These are phyloP conservation scores for Tupaia tana DNA, from an alignment of 2,113 vertebrate genomes.

Conservation along the genomic window DNA sequence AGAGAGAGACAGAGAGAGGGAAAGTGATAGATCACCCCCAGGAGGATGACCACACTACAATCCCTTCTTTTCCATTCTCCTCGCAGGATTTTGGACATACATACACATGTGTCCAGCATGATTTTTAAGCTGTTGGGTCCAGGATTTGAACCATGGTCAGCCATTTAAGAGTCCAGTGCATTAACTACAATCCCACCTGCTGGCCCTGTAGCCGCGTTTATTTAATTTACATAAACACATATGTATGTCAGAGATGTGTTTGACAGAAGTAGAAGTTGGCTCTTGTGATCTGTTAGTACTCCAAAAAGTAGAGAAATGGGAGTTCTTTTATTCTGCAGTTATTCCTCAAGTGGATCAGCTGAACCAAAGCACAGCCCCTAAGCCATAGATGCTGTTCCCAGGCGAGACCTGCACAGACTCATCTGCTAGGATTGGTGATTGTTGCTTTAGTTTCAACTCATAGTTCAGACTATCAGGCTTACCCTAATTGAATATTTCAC, in stretches of 20 bases:
- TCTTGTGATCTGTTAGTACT: not conserved
- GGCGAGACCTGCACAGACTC: not conserved
- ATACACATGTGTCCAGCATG: too few relatives aligned
- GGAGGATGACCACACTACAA: too few relatives aligned
- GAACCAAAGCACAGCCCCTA: not conserved
- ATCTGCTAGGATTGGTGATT: constrained; percentile 24
- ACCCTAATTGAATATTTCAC: constrained; percentile 62
- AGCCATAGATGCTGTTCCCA: too few relatives aligned
- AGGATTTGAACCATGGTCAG: too few relatives aligned
- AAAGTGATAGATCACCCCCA: too few relatives aligned
- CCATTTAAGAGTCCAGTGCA: too few relatives aligned
- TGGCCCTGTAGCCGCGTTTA: not conserved
- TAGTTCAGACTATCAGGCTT: constrained; percentile 58
- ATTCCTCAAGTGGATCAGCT: not conserved
- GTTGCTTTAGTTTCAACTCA: constrained; percentile 46
- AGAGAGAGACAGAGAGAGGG: too few relatives aligned
- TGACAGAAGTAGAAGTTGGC: not conserved
- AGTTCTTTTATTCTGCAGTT: not conserved
- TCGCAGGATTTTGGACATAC: too few relatives aligned
- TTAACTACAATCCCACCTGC: too few relatives aligned
- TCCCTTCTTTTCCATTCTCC: too few relatives aligned
- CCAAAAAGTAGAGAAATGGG: not conserved
- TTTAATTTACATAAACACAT: not conserved
- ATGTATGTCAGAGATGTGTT: not conserved
- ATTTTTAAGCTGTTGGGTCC: too few relatives aligned